Base-by-base conservation (phyloP, 2,888 invertebrate genomes). In the Agriotes lineatus region DNA sequence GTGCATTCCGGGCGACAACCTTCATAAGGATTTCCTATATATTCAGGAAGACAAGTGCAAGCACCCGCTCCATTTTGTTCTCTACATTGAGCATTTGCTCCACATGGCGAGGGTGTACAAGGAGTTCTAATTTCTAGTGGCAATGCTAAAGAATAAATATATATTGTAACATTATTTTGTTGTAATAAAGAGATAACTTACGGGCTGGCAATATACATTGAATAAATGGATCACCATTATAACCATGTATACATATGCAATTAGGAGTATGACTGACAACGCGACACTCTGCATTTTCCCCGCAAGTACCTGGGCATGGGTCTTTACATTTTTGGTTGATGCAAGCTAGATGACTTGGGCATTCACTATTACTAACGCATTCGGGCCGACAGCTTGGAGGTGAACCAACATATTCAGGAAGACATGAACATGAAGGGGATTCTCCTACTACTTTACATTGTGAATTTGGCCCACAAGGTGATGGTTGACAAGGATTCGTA, bases 251-350 rank as follows among this genome's bases (percentile, higher is more conserved):
- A 78, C 93, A 93, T 69, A 86, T 87, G 89, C 86, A 91, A 87
- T 61, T 93, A 87, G 78, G 90, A 85, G 82, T 93, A 89, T 87
- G 92, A 82, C 91, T 93, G 78, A 89, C 87, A 4, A 93, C 92
- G 72, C 89, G 87, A 81, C 94, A 94, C 66, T 89, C 82, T 4
- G 94, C 92, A 73, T 89, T 90, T 67, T 86, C 82, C 9, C 94
- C 96, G 81, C 96, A 96, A 0, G 91, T 86, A 65, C 91, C 91
- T 0, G 85, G 85, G 77, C 95, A 95, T 2, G 93, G 93, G 80
- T 91, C 90, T 84, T 86, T 88, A 81, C 94, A 94, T 85, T 91
- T 92, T 78, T 90, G 88, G 78, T 90, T 90, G 10, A 92, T 87
- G 80, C 94, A 94, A 42, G 93, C 92, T 78, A 88, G 84, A 77